A percentile compares a stretch with the other conserved stretches of the same genome.
Evolutionary conservation across 2,888 invertebrate genomes (phyloP).

Genomic region (Neuroscelio doddi): DNA sequence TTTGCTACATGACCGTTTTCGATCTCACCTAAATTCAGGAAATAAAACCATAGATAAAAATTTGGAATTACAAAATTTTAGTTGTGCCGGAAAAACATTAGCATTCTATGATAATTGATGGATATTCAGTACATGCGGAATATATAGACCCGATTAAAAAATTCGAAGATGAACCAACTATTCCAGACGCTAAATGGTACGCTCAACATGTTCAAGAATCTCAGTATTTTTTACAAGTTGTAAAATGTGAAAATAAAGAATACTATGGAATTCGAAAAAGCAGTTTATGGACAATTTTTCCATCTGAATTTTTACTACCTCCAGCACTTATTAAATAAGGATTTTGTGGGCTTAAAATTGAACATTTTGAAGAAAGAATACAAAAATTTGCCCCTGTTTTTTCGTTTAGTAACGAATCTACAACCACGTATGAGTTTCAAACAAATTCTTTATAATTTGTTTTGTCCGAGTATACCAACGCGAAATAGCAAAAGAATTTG

Average conservation of each 20-base stretch:
- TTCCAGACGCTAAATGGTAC: slow-evolving; percentile 16
- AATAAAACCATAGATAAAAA: slow-evolving; percentile 58
- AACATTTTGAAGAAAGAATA: too few species aligned
- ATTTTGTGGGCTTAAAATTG: too few species aligned
- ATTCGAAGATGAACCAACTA: too few species aligned
- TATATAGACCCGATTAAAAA: too few species aligned
- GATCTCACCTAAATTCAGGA: slow-evolving; percentile 55
- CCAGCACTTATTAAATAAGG: slow-evolving; percentile 6
- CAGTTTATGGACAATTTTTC: slow-evolving; percentile 9
- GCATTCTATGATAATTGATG: slow-evolving; percentile 43
- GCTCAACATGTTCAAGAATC: slow-evolving; percentile 23
- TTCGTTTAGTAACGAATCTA: too few species aligned
- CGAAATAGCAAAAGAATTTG: too few species aligned
- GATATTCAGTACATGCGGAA: slow-evolving; percentile 8
- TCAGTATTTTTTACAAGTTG: slow-evolving; percentile 32
- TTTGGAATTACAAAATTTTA: slow-evolving; percentile 62
- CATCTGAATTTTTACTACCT: slow-evolving; percentile 12
- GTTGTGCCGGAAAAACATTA: slow-evolving; percentile 55
- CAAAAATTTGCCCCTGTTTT: too few species aligned
- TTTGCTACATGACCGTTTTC: slow-evolving; percentile 60
- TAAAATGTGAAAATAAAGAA: slow-evolving; percentile 8
- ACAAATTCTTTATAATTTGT: too few species aligned
- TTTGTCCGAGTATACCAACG: too few species aligned
- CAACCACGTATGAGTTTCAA: too few species aligned
- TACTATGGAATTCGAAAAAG: slow-evolving; percentile 7